Conservation (phyloP, 2,113 vertebrate genomes). For the Calidris pygmaea region DNA sequence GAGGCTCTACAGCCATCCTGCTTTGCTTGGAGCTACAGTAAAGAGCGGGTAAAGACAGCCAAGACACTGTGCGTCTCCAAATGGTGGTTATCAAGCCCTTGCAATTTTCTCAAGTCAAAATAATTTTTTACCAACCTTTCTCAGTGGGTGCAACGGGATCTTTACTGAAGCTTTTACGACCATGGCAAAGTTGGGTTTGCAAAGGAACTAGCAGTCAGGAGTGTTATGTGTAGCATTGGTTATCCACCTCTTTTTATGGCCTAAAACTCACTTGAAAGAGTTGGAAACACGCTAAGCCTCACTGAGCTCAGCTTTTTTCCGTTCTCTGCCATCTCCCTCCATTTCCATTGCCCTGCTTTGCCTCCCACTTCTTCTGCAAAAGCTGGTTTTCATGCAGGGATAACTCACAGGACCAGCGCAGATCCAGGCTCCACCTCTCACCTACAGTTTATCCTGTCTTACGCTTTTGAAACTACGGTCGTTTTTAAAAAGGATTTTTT, state of each 20-base stretch:
- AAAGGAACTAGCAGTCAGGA: not conserved
- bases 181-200: not conserved
- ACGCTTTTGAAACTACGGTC: not conserved
- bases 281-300: not conserved
- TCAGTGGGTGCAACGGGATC: not conserved
- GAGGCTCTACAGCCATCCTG: not conserved
- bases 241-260: not conserved
- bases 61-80: not conserved
- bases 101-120: not conserved
- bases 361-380: not conserved
- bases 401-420: not conserved
- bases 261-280: not conserved
- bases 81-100: not conserved
- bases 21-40: not conserved
- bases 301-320: not conserved
- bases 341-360: not conserved
- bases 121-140: not conserved
- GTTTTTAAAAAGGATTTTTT: not conserved
- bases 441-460: not conserved
- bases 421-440: not conserved
- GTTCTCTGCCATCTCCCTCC: not conserved
- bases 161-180: not conserved
- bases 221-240: not conserved
- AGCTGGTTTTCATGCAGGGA: not conserved
- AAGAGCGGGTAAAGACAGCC: not conserved